Evolutionary conservation across 2,888 invertebrate genomes (phyloP), one percentile per base, ranked within the genome.

Genomic region (Strigamia transsilvanica): DNA sequence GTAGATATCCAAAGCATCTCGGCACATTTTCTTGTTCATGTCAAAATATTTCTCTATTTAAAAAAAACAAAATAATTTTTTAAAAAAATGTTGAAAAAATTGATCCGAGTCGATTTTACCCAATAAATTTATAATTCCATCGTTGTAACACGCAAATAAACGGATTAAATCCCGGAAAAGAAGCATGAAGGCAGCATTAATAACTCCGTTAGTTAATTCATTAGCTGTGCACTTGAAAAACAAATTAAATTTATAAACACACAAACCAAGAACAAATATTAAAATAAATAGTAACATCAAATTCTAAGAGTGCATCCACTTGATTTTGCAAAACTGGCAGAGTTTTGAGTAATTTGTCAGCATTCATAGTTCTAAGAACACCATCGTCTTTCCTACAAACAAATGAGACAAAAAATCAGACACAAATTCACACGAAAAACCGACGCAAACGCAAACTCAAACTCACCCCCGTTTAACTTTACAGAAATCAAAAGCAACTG

Each of bases 401-500:
- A 6, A 79, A 78, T 21, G 42, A 80, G 80, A 7, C 34, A 5
- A 18, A 32, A 77, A 77, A 77, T 21, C 5, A 77, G n/a, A 41
- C n/a, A 51, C 4, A 13, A 51, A 51, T 2, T 41, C 7, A n/a
- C n/a, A n/a, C n/a, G n/a, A n/a, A n/a, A n/a, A n/a, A n/a, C n/a
- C n/a, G n/a, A n/a, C n/a, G n/a, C n/a, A n/a, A n/a, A n/a, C n/a
- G n/a, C n/a, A n/a, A n/a, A 80, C 6, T 27, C 21, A n/a, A 23
- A 88, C 91, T 92, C 90, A 97, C 96, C 99, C 99, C 88, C 99
- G 91, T 90, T 99, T 99, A 82, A 99, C 97, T 92, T 99, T 99
- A 91, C 99, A 99, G 91, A 99, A 99, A 90, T 99, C 99, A 89
- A 99, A 99, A 85, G 99, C 99, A 87, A 99, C 98, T 83, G 95